phyloP scores from a whole-genome alignment of 1,140 invertebrate species.

The Formica selysi region DNA sequence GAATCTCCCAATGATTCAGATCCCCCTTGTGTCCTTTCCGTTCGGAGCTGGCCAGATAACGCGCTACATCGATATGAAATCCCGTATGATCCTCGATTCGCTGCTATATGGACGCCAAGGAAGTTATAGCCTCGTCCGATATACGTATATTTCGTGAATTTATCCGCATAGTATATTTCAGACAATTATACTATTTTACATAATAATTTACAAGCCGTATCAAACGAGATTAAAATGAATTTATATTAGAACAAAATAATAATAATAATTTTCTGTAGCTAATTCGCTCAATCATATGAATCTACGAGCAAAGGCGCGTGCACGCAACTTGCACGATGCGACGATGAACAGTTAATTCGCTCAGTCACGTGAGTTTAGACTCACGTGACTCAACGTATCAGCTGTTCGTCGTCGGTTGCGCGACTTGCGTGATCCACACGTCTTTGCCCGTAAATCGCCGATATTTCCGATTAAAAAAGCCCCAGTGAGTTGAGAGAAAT shows the following conservation, averaged over 20 bases:
- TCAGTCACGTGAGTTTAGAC: no score
- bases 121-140: conserved; percentile 44
- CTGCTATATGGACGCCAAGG: conserved; percentile 24
- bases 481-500: no score
- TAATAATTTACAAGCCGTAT: conserved; percentile 4
- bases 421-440: no score
- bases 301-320: no score
- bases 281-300: no score
- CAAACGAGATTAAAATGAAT: not conserved
- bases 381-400: no score
- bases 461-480: no score
- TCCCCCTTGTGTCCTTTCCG: conserved; percentile 27
- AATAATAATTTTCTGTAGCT: not conserved
- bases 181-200: not conserved
- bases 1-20: conserved; percentile 60
- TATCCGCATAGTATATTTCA: conserved; percentile 28
- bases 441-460: no score
- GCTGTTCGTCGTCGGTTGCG: no score
- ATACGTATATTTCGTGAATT: conserved; percentile 29
- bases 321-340: no score
- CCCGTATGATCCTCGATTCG: conserved; percentile 54
- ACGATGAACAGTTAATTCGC: no score
- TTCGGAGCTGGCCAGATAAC: conserved; percentile 46
- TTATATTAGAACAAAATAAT: conserved; percentile 24
- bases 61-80: conserved; percentile 60